Evolutionary conservation across 2,113 vertebrate genomes (phyloP).

Genomic region (Chinchilla lanigera): DNA sequence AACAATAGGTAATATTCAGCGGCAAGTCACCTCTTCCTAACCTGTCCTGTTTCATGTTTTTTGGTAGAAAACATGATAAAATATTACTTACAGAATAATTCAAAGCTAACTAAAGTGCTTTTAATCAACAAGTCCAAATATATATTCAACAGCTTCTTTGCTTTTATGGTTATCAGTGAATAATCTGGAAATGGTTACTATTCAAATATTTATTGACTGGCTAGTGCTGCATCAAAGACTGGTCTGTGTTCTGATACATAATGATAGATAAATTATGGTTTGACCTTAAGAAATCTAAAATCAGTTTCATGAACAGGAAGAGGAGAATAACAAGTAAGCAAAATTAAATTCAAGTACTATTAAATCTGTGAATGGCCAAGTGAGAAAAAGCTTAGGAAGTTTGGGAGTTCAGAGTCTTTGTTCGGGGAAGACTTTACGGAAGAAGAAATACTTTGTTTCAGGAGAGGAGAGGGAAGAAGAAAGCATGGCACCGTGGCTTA

Average conservation of each 20-base stretch:
- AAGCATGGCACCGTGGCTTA: no score
- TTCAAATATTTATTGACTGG: not conserved
- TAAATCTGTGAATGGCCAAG: not conserved
- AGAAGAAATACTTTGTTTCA: no score
- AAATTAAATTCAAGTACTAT: not conserved
- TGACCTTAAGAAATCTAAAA: not conserved
- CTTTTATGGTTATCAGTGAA: constrained; percentile 1
- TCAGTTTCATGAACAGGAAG: not conserved
- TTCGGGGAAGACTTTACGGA: not conserved
- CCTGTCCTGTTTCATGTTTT: not conserved
- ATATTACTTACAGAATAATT: constrained; percentile 35
- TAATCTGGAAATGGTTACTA: not conserved
- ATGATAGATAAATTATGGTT: not conserved
- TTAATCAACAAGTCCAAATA: not conserved
- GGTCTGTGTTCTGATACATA: not conserved
- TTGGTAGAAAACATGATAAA: constrained; percentile 23
- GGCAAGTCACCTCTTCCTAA: not conserved
- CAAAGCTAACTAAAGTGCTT: not conserved
- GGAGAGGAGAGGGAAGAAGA: no score
- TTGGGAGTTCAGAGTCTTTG: not conserved
- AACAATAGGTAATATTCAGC: not conserved
- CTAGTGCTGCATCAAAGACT: not conserved
- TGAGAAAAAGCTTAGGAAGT: not conserved
- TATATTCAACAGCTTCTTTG: constrained; percentile 1
- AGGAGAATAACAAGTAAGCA: not conserved